Conservation (phyloP, 1,140 invertebrate genomes). For the Rhyzopertha dominica region DNA sequence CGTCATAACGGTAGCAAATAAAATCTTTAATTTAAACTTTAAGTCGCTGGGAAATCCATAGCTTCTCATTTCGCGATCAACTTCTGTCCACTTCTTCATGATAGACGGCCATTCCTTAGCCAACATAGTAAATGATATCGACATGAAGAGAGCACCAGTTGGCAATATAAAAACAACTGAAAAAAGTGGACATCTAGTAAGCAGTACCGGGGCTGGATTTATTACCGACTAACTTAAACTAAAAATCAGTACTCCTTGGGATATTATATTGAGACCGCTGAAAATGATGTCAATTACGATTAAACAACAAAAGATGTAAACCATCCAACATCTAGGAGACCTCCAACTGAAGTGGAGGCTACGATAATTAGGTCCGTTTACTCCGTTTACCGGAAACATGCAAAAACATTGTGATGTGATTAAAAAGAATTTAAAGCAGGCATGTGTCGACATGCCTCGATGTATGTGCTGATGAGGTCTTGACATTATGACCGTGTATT, state of each 20-base stretch:
- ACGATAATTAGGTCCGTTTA: constrained; percentile 1
- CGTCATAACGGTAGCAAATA: too few species aligned
- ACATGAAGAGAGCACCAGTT: neutral
- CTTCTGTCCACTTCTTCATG: constrained; percentile 20
- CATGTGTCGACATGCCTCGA: too few species aligned
- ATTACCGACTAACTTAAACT: too few species aligned
- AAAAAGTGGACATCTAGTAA: constrained; percentile 6
- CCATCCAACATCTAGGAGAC: too few species aligned
- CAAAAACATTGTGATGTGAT: constrained; percentile 12
- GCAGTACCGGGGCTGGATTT: too few species aligned
- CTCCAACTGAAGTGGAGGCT: constrained; percentile 11
- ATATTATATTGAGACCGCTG: too few species aligned
- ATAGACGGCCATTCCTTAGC: constrained; percentile 24
- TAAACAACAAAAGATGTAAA: too few species aligned
- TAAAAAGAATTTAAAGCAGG: constrained; percentile 1
- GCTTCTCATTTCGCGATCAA: constrained; percentile 22
- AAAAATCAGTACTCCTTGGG: too few species aligned
- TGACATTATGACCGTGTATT: too few species aligned
- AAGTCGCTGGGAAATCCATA: constrained; percentile 20
- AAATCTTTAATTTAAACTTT: neutral
- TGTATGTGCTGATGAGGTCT: too few species aligned
- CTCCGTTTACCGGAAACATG: constrained; percentile 13
- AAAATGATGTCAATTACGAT: too few species aligned
- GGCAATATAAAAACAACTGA: neutral
- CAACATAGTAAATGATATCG: constrained; percentile 17